Percentiles rank a stretch among this genome's conserved stretches.
These are phyloP conservation scores for Aplocera efformata DNA, from an alignment of 2,888 invertebrate species.

Conservation along the genomic window DNA sequence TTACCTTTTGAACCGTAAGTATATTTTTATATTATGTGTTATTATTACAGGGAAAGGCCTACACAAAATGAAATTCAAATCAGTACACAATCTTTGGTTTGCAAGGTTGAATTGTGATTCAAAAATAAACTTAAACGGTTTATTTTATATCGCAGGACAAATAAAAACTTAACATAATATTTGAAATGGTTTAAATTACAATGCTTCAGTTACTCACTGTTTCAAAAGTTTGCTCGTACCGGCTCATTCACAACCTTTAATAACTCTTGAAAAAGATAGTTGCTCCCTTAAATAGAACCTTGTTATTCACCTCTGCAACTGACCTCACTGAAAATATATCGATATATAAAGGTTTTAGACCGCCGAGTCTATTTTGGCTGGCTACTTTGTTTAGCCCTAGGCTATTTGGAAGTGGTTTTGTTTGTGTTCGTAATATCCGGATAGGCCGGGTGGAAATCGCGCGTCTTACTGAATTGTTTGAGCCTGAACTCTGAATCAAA, in stretches of 20 bases:
- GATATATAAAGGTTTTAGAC: slow-evolving; percentile 4
- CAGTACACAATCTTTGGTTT: no score
- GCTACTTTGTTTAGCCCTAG: neutral
- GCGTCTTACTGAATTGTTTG: slow-evolving; percentile 64
- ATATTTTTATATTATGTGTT: no score
- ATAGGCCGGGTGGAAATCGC: slow-evolving; percentile 45
- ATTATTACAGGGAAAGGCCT: no score
- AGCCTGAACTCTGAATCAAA: slow-evolving; percentile 60
- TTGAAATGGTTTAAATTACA: no score
- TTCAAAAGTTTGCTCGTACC: slow-evolving; percentile 21
- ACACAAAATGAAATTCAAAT: no score
- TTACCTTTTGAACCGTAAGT: no score
- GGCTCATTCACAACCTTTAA: slow-evolving; percentile 8
- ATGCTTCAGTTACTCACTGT: slow-evolving; percentile 1
- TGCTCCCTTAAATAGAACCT: slow-evolving; percentile 16
- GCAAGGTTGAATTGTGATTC: no score
- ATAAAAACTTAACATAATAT: no score
- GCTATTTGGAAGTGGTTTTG: slow-evolving; percentile 25
- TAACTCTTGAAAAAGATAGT: slow-evolving; percentile 10
- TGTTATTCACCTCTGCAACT: slow-evolving; percentile 14
- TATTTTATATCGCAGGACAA: no score
- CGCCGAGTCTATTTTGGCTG: neutral
- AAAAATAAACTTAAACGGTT: no score
- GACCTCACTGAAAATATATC: slow-evolving; percentile 12
- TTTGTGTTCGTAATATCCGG: slow-evolving; percentile 33